Conservation (phyloP, 2,888 invertebrate genomes). For the Agriopis marginaria region DNA sequence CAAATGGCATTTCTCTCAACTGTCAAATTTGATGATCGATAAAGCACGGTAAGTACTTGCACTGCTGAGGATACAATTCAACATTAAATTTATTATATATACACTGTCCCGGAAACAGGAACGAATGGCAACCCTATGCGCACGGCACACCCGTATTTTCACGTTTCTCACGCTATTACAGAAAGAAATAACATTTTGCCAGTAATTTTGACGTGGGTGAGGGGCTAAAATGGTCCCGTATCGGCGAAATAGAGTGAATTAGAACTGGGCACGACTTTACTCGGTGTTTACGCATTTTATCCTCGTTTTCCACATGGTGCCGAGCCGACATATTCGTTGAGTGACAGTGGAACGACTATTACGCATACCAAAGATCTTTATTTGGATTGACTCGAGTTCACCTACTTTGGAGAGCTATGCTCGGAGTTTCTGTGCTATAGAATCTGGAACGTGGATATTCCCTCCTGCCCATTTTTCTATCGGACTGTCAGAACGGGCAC, state of each 20-base stretch:
- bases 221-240: conserved; percentile 30
- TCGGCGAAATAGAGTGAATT: conserved; percentile 36
- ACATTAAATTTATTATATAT: conserved; percentile 13
- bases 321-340: background rate
- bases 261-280: conserved; percentile 27
- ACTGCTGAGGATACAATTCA: background rate
- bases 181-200: conserved; percentile 44
- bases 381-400: no score
- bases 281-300: conserved; percentile 32
- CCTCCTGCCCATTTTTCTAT: no score
- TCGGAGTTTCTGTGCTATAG: no score
- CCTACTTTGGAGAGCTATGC: no score
- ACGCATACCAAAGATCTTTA: no score
- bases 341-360: background rate
- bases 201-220: conserved; percentile 46
- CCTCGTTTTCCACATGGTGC: conserved; percentile 20
- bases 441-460: no score
- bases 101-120: conserved; percentile 11
- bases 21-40: no score
- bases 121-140: conserved; percentile 25
- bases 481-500: no score
- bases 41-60: no score
- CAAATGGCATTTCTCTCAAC: no score
- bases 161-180: conserved; percentile 42
- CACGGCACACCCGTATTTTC: conserved; percentile 37